These are phyloP conservation scores for Apodemus sylvaticus DNA, from an alignment of 2,113 vertebrate genomes.

Conservation along the genomic window DNA sequence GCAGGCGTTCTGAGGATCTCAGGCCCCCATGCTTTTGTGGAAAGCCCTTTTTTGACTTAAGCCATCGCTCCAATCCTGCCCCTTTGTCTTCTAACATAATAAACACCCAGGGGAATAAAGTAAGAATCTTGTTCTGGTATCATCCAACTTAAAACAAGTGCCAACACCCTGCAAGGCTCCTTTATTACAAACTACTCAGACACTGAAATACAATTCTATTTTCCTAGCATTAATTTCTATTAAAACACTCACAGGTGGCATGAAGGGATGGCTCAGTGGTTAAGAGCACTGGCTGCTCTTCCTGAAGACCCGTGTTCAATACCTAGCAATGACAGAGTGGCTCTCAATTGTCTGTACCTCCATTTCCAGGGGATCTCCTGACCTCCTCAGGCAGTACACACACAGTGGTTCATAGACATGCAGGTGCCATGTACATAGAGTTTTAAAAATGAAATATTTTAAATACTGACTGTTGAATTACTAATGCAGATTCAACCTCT, in stretches of 20 bases:
- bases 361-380: background rate
- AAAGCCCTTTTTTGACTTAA: background rate
- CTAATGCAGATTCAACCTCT: background rate
- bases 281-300: background rate
- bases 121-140: background rate
- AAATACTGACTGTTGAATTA: background rate
- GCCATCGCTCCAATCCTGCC: background rate
- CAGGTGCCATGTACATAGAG: background rate
- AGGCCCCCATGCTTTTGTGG: background rate
- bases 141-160: background rate
- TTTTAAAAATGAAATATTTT: background rate
- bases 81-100: background rate
- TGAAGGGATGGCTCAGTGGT: background rate
- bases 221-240: background rate
- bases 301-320: background rate
- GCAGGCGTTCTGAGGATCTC: background rate
- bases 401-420: too few species aligned
- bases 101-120: background rate
- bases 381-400: too few species aligned
- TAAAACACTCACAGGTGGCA: background rate
- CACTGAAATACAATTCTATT: fast-evolving
- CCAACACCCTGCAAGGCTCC: background rate
- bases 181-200: background rate
- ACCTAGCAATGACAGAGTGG: background rate
- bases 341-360: background rate